Percentiles rank a stretch among this genome's conserved stretches.
Evolutionary conservation across 92 coral and sea anemone species (phyloP).

Genomic region (Bergia sp.): DNA sequence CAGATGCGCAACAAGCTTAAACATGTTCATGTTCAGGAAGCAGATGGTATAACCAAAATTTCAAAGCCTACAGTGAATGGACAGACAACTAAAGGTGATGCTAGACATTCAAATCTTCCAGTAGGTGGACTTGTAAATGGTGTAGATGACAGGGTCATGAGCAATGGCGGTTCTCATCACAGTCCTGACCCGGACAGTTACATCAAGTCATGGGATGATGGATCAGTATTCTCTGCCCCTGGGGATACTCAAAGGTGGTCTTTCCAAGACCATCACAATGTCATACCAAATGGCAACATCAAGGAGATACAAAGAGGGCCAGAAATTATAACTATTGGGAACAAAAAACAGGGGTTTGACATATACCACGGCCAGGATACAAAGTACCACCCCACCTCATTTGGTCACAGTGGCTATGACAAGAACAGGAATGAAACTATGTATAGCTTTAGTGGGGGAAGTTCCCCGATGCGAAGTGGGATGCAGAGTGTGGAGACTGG

Average conservation of each 20-base stretch:
- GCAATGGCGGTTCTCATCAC: background rate
- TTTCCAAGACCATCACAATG: background rate
- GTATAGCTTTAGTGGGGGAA: constrained; percentile 35
- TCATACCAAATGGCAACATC: constrained; percentile 31
- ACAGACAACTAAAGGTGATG: constrained; percentile 37
- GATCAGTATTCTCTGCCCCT: constrained; percentile 6
- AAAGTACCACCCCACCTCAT: constrained; percentile 30
- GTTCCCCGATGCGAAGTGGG: constrained; percentile 16
- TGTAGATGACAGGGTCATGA: background rate
- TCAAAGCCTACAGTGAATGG: constrained; percentile 15
- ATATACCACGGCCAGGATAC: constrained; percentile 23
- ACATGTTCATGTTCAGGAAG: constrained; percentile 52
- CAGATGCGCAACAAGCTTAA: constrained; percentile 65
- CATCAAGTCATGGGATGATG: constrained; percentile 30
- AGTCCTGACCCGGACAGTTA: constrained; percentile 3
- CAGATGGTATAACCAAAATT: background rate
- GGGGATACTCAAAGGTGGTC: constrained; percentile 14
- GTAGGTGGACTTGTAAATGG: constrained; percentile 10
- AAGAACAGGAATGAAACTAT: constrained; percentile 35
- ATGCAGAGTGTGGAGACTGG: constrained; percentile 56
- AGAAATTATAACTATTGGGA: background rate
- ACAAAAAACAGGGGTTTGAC: constrained; percentile 25
- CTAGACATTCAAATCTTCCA: constrained; percentile 14
- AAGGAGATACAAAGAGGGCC: constrained; percentile 9
- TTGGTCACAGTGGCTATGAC: constrained; percentile 31